Evolutionary conservation across 2,797 vertebrate species (phyloP), one percentile per base, ranked within the genome.

Genomic region (Anableps anableps): DNA sequence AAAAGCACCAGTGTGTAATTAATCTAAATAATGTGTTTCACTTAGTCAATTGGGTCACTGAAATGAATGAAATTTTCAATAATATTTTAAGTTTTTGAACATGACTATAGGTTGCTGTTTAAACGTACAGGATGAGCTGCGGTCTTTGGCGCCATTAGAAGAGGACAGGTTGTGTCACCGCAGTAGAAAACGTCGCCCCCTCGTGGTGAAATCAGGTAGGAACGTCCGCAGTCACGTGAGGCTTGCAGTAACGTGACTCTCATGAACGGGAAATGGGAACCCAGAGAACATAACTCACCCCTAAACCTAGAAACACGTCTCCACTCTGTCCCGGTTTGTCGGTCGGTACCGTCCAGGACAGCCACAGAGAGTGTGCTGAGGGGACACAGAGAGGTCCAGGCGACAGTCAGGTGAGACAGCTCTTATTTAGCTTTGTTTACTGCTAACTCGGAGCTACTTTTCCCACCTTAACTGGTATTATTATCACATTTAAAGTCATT

Each of bases 161-260:
- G 9, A n/a, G 23, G 51, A 55, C 51, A 55, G 53, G 10, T 55
- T 55, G n/a, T 13, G 1, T 55, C 26, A n/a, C 53, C n/a, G 53
- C 53, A 26, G 53, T 26, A 55, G 2, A 62, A 62, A 60, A 62
- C 29, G 45, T 80, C 77, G 60, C 36, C 80, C 73, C n/a, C 90
- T 85, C 11, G 81, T 62, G 89, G 74, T 53, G 60, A n/a, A 73
- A 38, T 0, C 7, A 23, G 53, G 21, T 26, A 41, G 19, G 3
- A 0, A n/a, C 74, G 47, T 21, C 72, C 14, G 0, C 45, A 0
- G 83, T 94, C 93, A 95, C 94, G 93, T 95, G 94, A 90, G 77
- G 0, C 23, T 0, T 23, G 6, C 74, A 75, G 91, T 91, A 93
- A 94, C 91, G 92, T 95, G 94, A 95, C 94, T 82, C 13, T 26